Evolutionary conservation across 2,113 vertebrate species (phyloP), one percentile per base, ranked within the genome.

Genomic region (Eurystomus gularis): DNA sequence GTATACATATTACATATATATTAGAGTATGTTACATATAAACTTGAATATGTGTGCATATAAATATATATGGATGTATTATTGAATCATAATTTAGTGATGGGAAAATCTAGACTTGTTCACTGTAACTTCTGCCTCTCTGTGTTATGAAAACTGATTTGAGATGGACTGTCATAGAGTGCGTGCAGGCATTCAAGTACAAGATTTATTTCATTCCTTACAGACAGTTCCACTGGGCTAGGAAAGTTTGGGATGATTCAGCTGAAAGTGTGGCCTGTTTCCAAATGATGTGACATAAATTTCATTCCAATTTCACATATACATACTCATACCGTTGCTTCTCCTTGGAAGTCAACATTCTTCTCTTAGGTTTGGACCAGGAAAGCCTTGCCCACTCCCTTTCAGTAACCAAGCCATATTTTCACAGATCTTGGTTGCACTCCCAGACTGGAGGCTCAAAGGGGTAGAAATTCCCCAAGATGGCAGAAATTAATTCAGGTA

Each of bases 381-480:
- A 83, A 86, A 88, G 14, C 6, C 17, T 25, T 82, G 6, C 6
- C 33, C 2, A 1, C 10, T 85, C 35, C 10, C 35, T 76, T 79
- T 70, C 54, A 82, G 33, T 64, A 26, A 13, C 11, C 6, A 13
- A 4, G 0, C 8, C 11, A 4, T 28, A 17, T 46, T 78, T 83
- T 65, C 39, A 49, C 8, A 25, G 16, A 13, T 12, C 7, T 52
- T 55, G 7, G 3, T n/a, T 88, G 16, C 14, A 57, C 19, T 7
- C 8, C 62, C 29, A 86, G 24, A 31, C 17, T 61, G 42, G 11
- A 46, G 7, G 7, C 6, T 57, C 5, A 31, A 31, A 44, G 12
- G 4, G 3, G 5, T 8, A 83, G 23, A 83, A 88, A 58, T 83
- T 66, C 37, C 76, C 5, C 0, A 0, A 51, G 18, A 9, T 11